phyloP scores from a whole-genome alignment of 2,797 vertebrate species.

The Pygocentrus nattereri region DNA sequence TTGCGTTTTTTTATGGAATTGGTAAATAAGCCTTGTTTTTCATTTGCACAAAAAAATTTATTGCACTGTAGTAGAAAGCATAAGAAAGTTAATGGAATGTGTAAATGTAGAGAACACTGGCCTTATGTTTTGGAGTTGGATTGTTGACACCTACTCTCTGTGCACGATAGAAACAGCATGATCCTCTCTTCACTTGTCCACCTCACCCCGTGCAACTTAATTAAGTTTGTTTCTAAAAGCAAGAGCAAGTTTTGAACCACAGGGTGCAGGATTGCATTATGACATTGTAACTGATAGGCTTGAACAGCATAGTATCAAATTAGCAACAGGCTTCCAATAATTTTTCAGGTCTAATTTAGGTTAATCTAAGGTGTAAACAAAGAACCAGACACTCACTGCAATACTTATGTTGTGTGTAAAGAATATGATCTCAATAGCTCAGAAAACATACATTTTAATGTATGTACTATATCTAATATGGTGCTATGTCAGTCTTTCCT shows the following conservation, averaged over 20 bases:
- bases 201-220: slow-evolving; percentile 15
- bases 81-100: slow-evolving; percentile 58
- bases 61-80: slow-evolving; percentile 75
- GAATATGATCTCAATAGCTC: slow-evolving; percentile 18
- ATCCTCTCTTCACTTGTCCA: slow-evolving; percentile 25
- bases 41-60: slow-evolving; percentile 71
- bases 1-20: slow-evolving; percentile 16
- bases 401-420: slow-evolving; percentile 48
- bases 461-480: slow-evolving; percentile 43
- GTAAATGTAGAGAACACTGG: slow-evolving; percentile 63
- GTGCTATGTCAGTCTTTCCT: slow-evolving; percentile 55
- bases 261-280: neutral
- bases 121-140: slow-evolving; percentile 38
- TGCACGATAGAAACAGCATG: slow-evolving; percentile 40
- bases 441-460: slow-evolving; percentile 23
- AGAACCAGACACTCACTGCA: slow-evolving; percentile 43
- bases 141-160: slow-evolving; percentile 37
- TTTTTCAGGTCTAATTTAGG: slow-evolving; percentile 23
- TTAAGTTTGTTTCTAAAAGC: slow-evolving; percentile 14
- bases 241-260: slow-evolving; percentile 1
- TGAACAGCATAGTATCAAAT: slow-evolving; percentile 23
- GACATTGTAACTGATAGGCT: neutral
- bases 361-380: slow-evolving; percentile 1
- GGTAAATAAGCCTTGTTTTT: slow-evolving; percentile 54
- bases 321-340: neutral